These are phyloP conservation scores for Brachypalpus laphriformis DNA, from an alignment of 2,888 invertebrate genomes.

Conservation along the genomic window DNA sequence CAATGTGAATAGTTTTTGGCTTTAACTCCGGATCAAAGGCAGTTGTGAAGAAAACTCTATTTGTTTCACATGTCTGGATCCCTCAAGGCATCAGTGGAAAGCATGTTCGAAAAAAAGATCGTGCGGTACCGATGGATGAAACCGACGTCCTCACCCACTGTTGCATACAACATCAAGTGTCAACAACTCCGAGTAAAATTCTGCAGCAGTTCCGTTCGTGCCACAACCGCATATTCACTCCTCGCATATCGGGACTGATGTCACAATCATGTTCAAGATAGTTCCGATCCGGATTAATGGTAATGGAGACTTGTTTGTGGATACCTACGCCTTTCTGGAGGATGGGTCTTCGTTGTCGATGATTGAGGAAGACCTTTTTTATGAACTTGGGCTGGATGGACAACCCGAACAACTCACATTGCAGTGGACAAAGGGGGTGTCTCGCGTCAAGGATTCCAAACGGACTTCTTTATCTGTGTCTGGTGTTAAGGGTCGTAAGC, in stretches of 20 bases:
- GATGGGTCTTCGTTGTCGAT: slow-evolving; percentile 13
- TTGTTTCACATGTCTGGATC: slow-evolving; percentile 1
- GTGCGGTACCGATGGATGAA: not conserved
- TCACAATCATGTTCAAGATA: not conserved
- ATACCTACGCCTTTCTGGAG: slow-evolving; percentile 13
- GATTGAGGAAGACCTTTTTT: slow-evolving; percentile 19
- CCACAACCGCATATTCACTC: not conserved
- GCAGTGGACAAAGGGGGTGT: slow-evolving; percentile 17
- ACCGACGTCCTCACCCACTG: not conserved
- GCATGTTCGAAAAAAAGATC: not conserved
- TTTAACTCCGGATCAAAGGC: not conserved
- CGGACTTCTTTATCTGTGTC: not conserved
- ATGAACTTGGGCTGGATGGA: not conserved
- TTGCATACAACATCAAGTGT: not conserved
- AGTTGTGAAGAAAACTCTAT: not conserved
- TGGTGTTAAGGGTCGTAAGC: not conserved
- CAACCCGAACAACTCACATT: not conserved
- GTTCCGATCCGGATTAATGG: not conserved
- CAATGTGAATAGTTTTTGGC: not conserved
- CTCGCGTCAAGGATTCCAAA: not conserved
- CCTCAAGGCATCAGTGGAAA: not conserved
- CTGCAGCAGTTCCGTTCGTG: not conserved
- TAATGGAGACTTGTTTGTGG: not conserved
- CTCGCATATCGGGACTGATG: not conserved
- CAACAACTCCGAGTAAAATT: not conserved